Evolutionary conservation across 2,113 vertebrate species (phyloP).

Genomic region (Pholis gunnellus): DNA sequence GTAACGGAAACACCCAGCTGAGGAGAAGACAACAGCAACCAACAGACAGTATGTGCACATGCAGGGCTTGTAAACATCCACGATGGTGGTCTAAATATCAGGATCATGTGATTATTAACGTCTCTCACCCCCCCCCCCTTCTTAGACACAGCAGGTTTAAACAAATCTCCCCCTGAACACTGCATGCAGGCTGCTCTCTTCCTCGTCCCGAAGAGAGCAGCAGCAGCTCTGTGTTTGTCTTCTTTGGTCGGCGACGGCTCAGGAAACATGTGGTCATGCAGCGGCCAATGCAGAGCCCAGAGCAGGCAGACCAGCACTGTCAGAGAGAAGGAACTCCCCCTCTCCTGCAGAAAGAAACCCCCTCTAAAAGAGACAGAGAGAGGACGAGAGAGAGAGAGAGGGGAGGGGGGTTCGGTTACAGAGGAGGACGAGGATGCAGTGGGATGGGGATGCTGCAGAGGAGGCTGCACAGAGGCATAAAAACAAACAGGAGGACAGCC

Average conservation of each 20-base stretch:
- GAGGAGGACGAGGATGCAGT: conserved; percentile 62
- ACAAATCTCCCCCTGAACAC: conserved; percentile 24
- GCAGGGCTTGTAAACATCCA: background rate
- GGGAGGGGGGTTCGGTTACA: conserved; percentile 42
- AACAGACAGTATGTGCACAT: background rate
- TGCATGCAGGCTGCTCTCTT: conserved; percentile 28
- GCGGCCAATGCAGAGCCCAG: conserved; percentile 72
- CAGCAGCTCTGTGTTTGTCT: conserved; percentile 44
- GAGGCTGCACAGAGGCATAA: conserved; percentile 49
- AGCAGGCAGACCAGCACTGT: conserved; percentile 32
- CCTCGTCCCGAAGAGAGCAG: conserved; percentile 56
- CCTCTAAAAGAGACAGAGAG: conserved; percentile 6
- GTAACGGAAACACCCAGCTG: background rate
- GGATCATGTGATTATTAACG: conserved; percentile 17
- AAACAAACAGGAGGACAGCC: conserved; percentile 53
- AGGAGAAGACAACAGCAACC: background rate
- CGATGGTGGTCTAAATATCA: background rate
- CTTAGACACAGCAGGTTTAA: conserved; percentile 31
- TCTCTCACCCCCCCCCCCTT: conserved; percentile 14
- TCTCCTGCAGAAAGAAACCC: conserved; percentile 64
- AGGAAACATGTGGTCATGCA: conserved; percentile 75
- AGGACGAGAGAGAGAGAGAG: background rate
- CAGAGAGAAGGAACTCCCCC: background rate
- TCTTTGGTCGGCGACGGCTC: conserved; percentile 72
- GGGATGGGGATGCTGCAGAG: conserved; percentile 54